Base-by-base conservation (phyloP, 2,888 invertebrate species). In the Parnassius glacialis region DNA sequence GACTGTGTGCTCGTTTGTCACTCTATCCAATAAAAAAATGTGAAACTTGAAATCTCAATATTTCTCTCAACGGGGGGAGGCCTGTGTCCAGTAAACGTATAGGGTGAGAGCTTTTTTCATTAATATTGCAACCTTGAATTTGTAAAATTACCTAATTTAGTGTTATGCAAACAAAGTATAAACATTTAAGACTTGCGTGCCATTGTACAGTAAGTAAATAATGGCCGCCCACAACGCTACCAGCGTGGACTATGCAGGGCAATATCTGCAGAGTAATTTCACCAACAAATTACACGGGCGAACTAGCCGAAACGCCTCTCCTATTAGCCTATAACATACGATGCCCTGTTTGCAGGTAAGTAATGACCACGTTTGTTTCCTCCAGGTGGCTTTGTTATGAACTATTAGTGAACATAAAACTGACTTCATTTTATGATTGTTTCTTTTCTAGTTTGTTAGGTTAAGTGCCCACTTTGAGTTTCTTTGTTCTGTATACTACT, bases 321-420 rank as follows among this genome's bases (percentile, higher is more conserved):
- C 45, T 11, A 45, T 45, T 45, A 11, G 45, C 12, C 45, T n/a
- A 3, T 11, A 45, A 45, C 45, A 45, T n/a, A 45, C 45, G n/a
- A 45, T 11, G 45, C 45, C 45, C 45, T 11, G n/a, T 45, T 45
- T 5, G 45, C n/a, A 45, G 3, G n/a, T 11, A n/a, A 45, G 45
- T 11, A n/a, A 11, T 44, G 10, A 44, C 44, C 10, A 11, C 44
- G 44, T 45, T 12, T n/a, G 45, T 45, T 45, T 11, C n/a, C 45
- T 5, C n/a, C 45, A 45, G 45, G 45, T 45, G 45, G 45, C n/a
- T 11, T 41, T 53, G 16, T 53, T 53, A 52, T 11, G 34, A 52
- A n/a, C 34, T 52, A 34, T 52, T 52, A 52, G 25, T 5, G 52
- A 52, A 52, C 52, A 34, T 52, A 10, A 52, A 52, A 52, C 52